Conservation (phyloP, 2,888 invertebrate species). For the Blastobasis adustella region DNA sequence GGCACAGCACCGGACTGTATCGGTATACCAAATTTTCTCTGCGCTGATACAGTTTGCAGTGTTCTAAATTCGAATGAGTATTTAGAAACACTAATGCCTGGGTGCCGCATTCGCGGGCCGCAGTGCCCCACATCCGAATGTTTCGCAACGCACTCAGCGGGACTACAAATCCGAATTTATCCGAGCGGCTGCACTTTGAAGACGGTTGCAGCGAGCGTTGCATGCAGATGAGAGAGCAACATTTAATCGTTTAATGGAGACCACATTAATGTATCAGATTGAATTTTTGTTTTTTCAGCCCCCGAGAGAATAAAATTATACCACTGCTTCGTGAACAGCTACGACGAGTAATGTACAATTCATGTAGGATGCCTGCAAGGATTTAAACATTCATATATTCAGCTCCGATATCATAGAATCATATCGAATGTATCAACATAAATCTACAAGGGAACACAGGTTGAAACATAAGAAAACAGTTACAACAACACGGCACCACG, state of each 20-base stretch:
- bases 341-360: constrained; percentile 8
- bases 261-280: constrained; percentile 61
- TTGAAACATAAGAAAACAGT: constrained; percentile 25
- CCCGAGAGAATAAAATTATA: constrained; percentile 6
- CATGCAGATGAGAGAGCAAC: constrained; percentile 64
- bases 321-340: constrained; percentile 7
- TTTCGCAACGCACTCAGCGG: constrained; percentile 18
- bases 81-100: too few species aligned
- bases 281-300: constrained; percentile 39
- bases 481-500: constrained; percentile 26
- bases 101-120: background rate
- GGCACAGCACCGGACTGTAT: too few species aligned
- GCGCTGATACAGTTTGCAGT: too few species aligned
- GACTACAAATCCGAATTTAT: constrained; percentile 51
- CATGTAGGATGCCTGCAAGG: constrained; percentile 5
- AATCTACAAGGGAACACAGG: constrained; percentile 24
- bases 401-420: constrained; percentile 17
- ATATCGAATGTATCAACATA: constrained; percentile 22
- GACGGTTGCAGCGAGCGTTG: constrained; percentile 47
- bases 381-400: constrained; percentile 20
- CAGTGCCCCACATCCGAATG: constrained; percentile 8
- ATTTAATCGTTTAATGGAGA: constrained; percentile 65
- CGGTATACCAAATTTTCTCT: too few species aligned
- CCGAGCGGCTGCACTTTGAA: constrained; percentile 56
- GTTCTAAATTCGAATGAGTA: too few species aligned